Evolutionary conservation across 1,140 invertebrate species (phyloP).

Genomic region (Macrotrachela quadricornifera): DNA sequence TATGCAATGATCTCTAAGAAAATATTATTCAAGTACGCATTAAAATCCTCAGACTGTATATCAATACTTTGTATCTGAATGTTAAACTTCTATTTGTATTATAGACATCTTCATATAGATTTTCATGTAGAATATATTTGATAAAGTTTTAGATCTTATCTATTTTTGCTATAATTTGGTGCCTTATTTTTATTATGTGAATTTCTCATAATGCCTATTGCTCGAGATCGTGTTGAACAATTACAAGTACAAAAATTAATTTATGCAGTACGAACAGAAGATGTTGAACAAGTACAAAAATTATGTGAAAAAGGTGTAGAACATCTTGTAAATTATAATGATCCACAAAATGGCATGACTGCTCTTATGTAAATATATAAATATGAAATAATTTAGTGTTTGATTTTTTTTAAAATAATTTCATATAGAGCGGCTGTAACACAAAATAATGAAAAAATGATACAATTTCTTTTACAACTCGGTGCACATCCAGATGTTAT

Average conservation of each 20-base stretch:
- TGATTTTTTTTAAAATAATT: background rate
- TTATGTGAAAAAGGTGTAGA: slow-evolving; percentile 23
- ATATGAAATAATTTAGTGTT: slow-evolving; percentile 10
- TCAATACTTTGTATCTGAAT: no score
- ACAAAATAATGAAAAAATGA: slow-evolving; percentile 26
- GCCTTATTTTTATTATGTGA: background rate
- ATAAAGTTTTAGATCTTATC: no score
- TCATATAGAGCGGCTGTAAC: slow-evolving; percentile 9
- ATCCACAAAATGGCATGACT: slow-evolving; percentile 23
- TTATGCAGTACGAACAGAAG: slow-evolving; percentile 25
- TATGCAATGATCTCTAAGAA: no score
- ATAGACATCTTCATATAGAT: no score
- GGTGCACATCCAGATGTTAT: slow-evolving; percentile 30
- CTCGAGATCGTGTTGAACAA: slow-evolving; percentile 4
- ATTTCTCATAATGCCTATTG: slow-evolving; percentile 7
- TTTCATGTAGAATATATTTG: no score
- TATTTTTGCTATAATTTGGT: no score
- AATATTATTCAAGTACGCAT: no score
- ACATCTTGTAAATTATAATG: slow-evolving; percentile 30
- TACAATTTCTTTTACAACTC: slow-evolving; percentile 21
- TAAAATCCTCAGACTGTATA: no score
- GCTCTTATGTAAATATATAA: slow-evolving; percentile 19
- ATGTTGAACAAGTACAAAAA: slow-evolving; percentile 23
- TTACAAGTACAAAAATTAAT: slow-evolving; percentile 29
- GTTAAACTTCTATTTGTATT: no score